These are phyloP conservation scores for Sialis lutaria DNA, from an alignment of 2,888 invertebrate genomes.

Conservation along the genomic window DNA sequence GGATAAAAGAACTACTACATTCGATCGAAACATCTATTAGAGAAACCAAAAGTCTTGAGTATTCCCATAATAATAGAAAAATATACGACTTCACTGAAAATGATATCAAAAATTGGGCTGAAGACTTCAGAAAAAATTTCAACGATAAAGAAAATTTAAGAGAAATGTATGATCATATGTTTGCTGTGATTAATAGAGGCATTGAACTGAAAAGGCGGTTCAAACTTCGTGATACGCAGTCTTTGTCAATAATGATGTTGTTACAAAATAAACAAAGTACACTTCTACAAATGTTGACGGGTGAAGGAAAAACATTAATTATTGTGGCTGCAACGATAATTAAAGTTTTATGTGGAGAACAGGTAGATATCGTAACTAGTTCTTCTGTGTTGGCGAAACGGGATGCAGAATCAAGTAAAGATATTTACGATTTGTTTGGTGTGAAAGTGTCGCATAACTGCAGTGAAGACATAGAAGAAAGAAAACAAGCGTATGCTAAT, in stretches of 20 bases:
- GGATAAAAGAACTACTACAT: constrained; percentile 2
- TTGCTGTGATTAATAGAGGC: constrained; percentile 10
- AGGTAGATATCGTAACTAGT: constrained; percentile 20
- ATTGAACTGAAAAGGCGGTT: constrained; percentile 10
- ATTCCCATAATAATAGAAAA: constrained; percentile 3
- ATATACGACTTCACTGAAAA: constrained; percentile 1
- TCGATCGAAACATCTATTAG: neutral
- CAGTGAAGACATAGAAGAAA: constrained; percentile 10
- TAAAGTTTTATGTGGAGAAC: constrained; percentile 14
- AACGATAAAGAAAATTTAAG: too few species aligned
- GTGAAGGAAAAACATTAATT: constrained; percentile 22
- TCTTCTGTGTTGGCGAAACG: constrained; percentile 18
- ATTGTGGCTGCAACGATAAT: constrained; percentile 17
- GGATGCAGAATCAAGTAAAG: constrained; percentile 12
- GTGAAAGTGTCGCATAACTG: constrained; percentile 16
- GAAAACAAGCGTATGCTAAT: constrained; percentile 13
- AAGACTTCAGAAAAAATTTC: neutral
- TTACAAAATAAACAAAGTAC: constrained; percentile 9
- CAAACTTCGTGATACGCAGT: constrained; percentile 13
- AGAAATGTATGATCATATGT: constrained; percentile 2
- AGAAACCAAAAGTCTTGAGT: constrained; percentile 3
- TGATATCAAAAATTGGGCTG: constrained; percentile 5
- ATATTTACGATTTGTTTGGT: constrained; percentile 15
- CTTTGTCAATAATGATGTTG: constrained; percentile 13
- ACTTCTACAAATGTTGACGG: constrained; percentile 20